These are phyloP conservation scores for Microplitis mediator DNA, from an alignment of 1,140 invertebrate genomes.

Conservation along the genomic window DNA sequence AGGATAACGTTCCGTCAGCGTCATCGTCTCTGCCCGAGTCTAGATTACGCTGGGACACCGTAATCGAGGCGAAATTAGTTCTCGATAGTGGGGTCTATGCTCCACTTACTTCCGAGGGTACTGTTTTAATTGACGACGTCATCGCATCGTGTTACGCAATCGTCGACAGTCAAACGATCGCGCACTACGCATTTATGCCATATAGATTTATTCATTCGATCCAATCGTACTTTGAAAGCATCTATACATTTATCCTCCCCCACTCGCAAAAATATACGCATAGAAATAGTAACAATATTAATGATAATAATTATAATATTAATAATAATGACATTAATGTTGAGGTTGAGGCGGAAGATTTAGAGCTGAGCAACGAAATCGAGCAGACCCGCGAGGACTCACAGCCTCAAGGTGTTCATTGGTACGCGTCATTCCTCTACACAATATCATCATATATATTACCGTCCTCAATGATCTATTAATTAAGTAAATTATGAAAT, in stretches of 20 bases:
- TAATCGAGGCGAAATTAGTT: conserved; percentile 67
- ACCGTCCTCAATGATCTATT: conserved; percentile 60
- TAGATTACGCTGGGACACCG: conserved; percentile 63
- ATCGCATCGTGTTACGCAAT: conserved; percentile 94
- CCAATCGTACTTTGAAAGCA: conserved; percentile 42
- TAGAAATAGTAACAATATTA: too few species aligned
- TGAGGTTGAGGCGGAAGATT: background rate
- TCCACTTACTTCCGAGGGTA: conserved; percentile 86
- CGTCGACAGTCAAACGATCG: conserved; percentile 81
- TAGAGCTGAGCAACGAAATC: conserved; percentile 20
- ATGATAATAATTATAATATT: too few species aligned
- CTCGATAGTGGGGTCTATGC: conserved; percentile 80
- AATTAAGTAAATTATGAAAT: background rate
- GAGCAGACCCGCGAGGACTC: background rate
- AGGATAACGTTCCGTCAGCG: conserved; percentile 58
- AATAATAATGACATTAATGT: background rate
- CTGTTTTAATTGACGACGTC: conserved; percentile 87
- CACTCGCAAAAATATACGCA: background rate
- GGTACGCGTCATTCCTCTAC: conserved; percentile 85
- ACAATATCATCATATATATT: conserved; percentile 72
- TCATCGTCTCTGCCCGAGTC: conserved; percentile 39
- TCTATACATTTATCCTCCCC: conserved; percentile 48
- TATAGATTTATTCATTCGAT: conserved; percentile 68
- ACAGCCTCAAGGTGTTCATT: conserved; percentile 74
- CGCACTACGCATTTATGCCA: conserved; percentile 84